phyloP scores from a whole-genome alignment of 2,113 vertebrate species.

The Mus pahari region DNA sequence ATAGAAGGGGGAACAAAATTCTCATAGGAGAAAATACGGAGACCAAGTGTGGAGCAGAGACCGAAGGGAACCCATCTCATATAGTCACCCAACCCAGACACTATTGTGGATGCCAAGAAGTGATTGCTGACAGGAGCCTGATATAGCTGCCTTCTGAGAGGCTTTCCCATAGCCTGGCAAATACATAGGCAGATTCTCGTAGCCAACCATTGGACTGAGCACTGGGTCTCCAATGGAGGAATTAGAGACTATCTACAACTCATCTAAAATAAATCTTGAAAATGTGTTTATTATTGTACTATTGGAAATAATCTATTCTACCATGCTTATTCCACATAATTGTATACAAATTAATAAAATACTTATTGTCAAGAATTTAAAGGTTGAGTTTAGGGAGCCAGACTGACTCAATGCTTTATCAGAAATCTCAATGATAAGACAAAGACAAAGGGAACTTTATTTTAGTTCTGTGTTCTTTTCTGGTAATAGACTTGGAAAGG shows the following conservation, averaged over 20 bases:
- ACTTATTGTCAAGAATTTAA: neutral
- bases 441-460: neutral
- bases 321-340: neutral
- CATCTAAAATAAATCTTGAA: neutral
- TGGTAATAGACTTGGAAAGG: neutral
- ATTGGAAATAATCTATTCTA: neutral
- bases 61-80: too few species aligned
- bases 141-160: too few species aligned
- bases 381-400: neutral
- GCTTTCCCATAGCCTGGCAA: too few species aligned
- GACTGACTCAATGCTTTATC: neutral
- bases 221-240: too few species aligned
- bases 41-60: too few species aligned
- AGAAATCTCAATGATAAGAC: neutral
- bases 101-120: too few species aligned
- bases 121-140: too few species aligned
- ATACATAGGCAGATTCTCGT: too few species aligned
- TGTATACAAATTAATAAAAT: neutral
- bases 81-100: too few species aligned
- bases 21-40: too few species aligned
- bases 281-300: neutral
- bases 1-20: too few species aligned
- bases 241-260: neutral
- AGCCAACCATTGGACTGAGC: too few species aligned
- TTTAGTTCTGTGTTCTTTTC: neutral